Conservation (phyloP, 2,113 vertebrate species). For the Pachycephala philippinensis region DNA sequence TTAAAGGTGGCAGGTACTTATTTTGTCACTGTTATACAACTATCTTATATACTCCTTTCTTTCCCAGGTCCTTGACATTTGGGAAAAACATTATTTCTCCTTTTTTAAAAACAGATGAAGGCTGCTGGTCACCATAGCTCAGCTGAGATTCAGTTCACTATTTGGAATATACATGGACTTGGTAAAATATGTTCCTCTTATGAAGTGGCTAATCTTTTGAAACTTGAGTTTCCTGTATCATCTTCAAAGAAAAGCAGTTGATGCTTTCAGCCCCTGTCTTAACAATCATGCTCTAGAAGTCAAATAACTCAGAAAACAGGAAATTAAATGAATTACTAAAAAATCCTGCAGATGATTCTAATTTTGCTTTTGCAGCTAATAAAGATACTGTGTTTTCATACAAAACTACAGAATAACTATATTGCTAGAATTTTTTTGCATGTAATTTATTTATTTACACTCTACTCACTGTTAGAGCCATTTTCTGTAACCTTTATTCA, state of each 20-base stretch:
- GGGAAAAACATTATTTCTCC: conserved; percentile 15
- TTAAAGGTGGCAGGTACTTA: neutral
- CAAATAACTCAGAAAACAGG: conserved; percentile 70
- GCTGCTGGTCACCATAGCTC: neutral
- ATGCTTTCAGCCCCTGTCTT: neutral
- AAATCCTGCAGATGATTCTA: conserved; percentile 58
- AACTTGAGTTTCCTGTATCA: conserved; percentile 53
- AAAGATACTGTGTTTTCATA: conserved; percentile 18
- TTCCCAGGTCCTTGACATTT: neutral
- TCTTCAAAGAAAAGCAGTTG: conserved; percentile 64
- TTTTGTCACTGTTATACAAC: conserved; percentile 25
- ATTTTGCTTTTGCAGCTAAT: conserved; percentile 60
- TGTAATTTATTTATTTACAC: neutral
- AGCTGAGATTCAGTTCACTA: neutral
- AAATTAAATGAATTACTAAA: conserved; percentile 70
- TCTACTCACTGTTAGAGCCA: neutral
- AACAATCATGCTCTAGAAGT: conserved; percentile 38
- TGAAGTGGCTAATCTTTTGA: conserved; percentile 45
- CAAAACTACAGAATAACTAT: neutral
- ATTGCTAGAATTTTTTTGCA: neutral
- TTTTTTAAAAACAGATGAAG: neutral
- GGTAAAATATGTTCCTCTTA: conserved; percentile 46
- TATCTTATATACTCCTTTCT: neutral
- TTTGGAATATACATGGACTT: conserved; percentile 23
- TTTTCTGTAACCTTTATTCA: neutral